phyloP scores from a whole-genome alignment of 2,888 invertebrate genomes.

The Caenorhabditis panamensis region DNA sequence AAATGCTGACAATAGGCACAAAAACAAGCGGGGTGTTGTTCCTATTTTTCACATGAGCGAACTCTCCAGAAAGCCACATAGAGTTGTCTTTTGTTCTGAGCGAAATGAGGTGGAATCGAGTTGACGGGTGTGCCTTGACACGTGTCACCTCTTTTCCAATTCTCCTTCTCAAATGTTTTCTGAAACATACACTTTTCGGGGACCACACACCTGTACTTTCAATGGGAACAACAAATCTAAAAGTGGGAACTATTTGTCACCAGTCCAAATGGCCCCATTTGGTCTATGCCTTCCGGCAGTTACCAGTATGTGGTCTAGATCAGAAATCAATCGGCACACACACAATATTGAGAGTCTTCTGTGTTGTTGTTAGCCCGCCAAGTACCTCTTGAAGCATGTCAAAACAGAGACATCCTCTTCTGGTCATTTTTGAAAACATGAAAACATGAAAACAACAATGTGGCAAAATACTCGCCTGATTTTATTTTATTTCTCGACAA shows the following conservation, averaged over 20 bases:
- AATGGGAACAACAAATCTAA: neutral
- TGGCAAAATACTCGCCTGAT: slow-evolving; percentile 10
- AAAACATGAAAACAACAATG: slow-evolving; percentile 35
- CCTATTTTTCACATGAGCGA: slow-evolving; percentile 13
- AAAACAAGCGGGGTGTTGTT: neutral
- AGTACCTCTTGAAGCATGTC: slow-evolving; percentile 33
- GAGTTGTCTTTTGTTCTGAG: neutral
- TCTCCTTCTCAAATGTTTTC: slow-evolving; percentile 8
- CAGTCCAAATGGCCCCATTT: neutral
- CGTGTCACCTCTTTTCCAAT: neutral
- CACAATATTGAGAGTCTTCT: too few relatives aligned
- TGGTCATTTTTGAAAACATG: slow-evolving; percentile 19
- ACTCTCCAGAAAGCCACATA: neutral
- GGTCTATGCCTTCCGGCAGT: too few relatives aligned
- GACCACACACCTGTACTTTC: slow-evolving; percentile 1
- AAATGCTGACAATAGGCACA: neutral
- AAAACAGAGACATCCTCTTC: slow-evolving; percentile 15
- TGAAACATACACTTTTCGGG: neutral
- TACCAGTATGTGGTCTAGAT: neutral
- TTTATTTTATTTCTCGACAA: too few relatives aligned
- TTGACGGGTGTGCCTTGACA: neutral
- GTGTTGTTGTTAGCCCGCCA: neutral
- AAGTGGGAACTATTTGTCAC: too few relatives aligned
- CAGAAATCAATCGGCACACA: slow-evolving; percentile 40
- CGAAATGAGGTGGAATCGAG: slow-evolving; percentile 9